A percentile compares a stretch with the other conserved stretches of the same genome.
phyloP scores from a whole-genome alignment of 2,113 vertebrate species.

The Brachyhypopomus occidentalis region DNA sequence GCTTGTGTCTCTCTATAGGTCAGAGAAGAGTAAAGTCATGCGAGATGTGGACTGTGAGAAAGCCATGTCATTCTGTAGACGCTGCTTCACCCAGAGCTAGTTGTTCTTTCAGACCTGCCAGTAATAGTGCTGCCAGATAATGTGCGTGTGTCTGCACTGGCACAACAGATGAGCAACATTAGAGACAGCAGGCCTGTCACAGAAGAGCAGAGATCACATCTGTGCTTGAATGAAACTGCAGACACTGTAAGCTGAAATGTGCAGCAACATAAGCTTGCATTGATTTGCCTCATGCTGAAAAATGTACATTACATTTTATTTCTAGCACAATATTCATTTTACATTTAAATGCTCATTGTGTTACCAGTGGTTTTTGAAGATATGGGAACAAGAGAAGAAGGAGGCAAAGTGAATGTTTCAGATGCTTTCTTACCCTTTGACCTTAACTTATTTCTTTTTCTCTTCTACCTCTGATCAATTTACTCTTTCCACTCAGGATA shows the following conservation, averaged over 20 bases:
- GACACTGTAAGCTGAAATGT: conserved; percentile 4
- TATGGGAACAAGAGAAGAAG: neutral
- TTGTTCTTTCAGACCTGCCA: conserved; percentile 11
- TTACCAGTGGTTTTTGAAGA: too few relatives aligned
- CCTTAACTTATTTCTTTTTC: neutral
- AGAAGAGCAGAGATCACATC: conserved; percentile 2
- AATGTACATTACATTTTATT: neutral
- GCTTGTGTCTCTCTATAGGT: conserved; percentile 6
- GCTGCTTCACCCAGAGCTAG: neutral
- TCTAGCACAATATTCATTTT: neutral
- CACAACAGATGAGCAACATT: conserved; percentile 16
- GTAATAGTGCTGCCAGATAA: neutral
- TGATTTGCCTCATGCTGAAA: neutral
- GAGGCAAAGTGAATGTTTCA: neutral
- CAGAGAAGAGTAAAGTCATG: neutral
- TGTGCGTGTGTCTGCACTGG: conserved; percentile 19
- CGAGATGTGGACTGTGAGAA: neutral
- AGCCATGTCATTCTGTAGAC: neutral
- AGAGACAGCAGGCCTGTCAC: conserved; percentile 30
- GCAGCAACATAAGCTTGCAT: neutral
- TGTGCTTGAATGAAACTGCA: conserved; percentile 15
- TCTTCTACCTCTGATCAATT: neutral
- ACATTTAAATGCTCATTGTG: neutral
- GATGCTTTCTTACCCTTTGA: neutral
- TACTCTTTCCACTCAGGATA: neutral